Percentiles rank a stretch among this genome's conserved stretches.
These are phyloP conservation scores for Clanis bilineata DNA, from an alignment of 2,888 invertebrate species.

Conservation along the genomic window DNA sequence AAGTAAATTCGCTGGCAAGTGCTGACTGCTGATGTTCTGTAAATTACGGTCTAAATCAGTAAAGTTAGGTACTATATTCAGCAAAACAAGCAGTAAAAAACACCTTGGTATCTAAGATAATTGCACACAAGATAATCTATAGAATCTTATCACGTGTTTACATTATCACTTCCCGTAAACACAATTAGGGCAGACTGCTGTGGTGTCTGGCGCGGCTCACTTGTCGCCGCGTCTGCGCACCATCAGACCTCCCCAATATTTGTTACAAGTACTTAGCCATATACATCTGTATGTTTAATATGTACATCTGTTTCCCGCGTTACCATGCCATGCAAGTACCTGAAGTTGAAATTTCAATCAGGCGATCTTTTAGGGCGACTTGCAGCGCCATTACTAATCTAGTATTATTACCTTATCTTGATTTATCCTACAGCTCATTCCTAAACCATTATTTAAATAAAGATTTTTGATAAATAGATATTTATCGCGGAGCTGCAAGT, in stretches of 20 bases:
- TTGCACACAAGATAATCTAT: neutral
- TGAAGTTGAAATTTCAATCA: neutral
- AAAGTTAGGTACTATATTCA: too few species aligned
- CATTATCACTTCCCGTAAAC: neutral
- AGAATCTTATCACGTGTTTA: constrained; percentile 1
- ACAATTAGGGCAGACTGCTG: neutral
- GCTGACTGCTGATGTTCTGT: too few species aligned
- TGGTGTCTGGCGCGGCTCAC: neutral
- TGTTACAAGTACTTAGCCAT: neutral
- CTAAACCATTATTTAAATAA: too few species aligned
- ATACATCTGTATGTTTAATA: neutral
- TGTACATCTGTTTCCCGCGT: neutral
- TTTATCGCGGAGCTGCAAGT: too few species aligned
- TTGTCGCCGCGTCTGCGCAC: constrained; percentile 8
- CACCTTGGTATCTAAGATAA: neutral
- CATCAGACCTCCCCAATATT: neutral
- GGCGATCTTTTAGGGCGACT: neutral
- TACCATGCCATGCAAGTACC: neutral
- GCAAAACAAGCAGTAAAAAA: too few species aligned
- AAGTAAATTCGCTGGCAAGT: too few species aligned
- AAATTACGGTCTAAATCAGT: too few species aligned
- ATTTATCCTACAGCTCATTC: too few species aligned
- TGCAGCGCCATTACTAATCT: too few species aligned
- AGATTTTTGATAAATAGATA: too few species aligned
- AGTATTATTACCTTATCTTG: too few species aligned